Percentiles rank a stretch among this genome's conserved stretches.
phyloP scores from a whole-genome alignment of 2,888 invertebrate species.

The Physocephala rufipes region DNA sequence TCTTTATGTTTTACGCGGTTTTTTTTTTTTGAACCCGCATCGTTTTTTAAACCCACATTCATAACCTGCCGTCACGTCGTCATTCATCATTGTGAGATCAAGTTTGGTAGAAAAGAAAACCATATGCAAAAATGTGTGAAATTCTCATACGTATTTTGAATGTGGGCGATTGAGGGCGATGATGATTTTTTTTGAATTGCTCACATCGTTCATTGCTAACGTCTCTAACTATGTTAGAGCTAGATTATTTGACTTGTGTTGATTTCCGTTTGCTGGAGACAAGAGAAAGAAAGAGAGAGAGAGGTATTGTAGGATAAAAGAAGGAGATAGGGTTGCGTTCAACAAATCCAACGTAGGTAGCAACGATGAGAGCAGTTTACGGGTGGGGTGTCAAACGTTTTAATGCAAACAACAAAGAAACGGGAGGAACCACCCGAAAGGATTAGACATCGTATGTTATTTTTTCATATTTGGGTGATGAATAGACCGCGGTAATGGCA shows the following conservation, averaged over 20 bases:
- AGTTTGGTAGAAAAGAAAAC: conserved; percentile 5
- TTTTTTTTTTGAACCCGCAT: no score
- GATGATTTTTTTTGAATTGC: not conserved
- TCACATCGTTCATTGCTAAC: not conserved
- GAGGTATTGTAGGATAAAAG: no score
- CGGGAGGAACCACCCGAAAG: conserved; percentile 14
- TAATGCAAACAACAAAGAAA: conserved; percentile 15
- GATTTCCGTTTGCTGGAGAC: not conserved
- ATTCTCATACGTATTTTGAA: not conserved
- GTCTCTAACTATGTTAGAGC: not conserved
- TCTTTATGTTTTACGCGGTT: not conserved
- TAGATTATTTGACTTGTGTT: not conserved
- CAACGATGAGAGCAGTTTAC: not conserved
- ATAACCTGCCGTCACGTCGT: no score
- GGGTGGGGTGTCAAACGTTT: conserved; percentile 3
- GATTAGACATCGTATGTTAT: conserved; percentile 32
- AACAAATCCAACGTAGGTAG: no score
- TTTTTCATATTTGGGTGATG: conserved; percentile 21
- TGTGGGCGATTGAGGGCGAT: not conserved
- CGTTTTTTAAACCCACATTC: no score
- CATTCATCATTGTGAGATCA: not conserved
- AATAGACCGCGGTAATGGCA: not conserved
- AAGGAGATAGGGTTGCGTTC: no score
- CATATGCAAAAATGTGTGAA: conserved; percentile 3
- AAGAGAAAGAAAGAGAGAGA: not conserved